These are phyloP conservation scores for Varroa destructor DNA, from an alignment of 1,140 invertebrate species.

Conservation along the genomic window DNA sequence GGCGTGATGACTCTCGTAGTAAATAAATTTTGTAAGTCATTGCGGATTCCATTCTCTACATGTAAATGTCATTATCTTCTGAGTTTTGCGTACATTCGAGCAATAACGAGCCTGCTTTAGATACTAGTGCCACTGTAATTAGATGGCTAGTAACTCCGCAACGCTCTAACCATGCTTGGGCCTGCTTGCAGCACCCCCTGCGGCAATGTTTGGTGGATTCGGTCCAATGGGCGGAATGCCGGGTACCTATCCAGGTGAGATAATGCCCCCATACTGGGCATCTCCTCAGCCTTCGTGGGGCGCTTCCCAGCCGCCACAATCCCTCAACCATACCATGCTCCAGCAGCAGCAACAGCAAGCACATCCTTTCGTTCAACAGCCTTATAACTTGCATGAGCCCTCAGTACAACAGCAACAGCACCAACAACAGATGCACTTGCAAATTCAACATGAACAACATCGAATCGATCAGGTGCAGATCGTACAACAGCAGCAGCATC, in stretches of 20 bases:
- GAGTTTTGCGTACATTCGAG: too few species aligned
- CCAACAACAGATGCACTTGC: conserved; percentile 32
- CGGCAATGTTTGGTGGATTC: not conserved
- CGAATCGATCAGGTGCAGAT: conserved; percentile 31
- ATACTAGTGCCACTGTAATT: too few species aligned
- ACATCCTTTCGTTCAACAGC: conserved; percentile 30
- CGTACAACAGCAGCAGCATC: conserved; percentile 31
- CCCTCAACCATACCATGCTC: conserved; percentile 27
- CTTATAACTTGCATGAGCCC: conserved; percentile 33
- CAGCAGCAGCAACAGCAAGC: conserved; percentile 26
- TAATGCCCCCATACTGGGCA: conserved; percentile 30
- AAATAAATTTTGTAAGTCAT: too few species aligned
- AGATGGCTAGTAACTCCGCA: too few species aligned
- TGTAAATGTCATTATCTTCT: too few species aligned
- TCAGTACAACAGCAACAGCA: conserved; percentile 34
- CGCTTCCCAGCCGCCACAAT: conserved; percentile 10
- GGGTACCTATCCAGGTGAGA: not conserved
- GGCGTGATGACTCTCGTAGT: too few species aligned
- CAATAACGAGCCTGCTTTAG: too few species aligned
- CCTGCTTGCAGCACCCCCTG: conserved; percentile 15
- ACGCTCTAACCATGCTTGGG: too few species aligned
- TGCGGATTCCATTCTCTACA: too few species aligned
- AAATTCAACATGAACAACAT: conserved; percentile 5
- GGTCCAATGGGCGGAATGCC: not conserved
- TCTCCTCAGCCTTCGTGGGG: conserved; percentile 28